These are phyloP conservation scores for Drosophila orosa DNA, from an alignment of 1,140 invertebrate genomes.

Conservation along the genomic window DNA sequence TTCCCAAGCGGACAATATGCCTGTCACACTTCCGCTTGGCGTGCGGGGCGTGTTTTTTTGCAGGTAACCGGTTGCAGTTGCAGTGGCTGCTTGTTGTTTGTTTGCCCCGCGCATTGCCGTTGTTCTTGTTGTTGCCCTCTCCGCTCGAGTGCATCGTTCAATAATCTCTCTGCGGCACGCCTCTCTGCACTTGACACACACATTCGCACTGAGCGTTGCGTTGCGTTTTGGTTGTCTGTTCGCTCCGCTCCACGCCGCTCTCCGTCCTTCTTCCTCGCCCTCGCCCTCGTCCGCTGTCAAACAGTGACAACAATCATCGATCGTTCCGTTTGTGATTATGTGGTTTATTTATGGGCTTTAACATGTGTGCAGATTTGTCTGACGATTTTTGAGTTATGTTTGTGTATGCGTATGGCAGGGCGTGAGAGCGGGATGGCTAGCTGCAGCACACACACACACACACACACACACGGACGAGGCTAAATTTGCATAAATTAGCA, in stretches of 20 bases:
- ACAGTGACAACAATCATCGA: conserved; percentile 84
- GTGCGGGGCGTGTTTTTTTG: conserved; percentile 77
- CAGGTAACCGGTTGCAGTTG: conserved; percentile 70
- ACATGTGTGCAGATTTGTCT: conserved; percentile 84
- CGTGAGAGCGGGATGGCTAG: conserved; percentile 9
- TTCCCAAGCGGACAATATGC: conserved; percentile 54
- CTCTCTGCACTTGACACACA: conserved; percentile 73
- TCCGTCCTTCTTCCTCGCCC: conserved; percentile 40
- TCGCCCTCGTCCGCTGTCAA: conserved; percentile 72
- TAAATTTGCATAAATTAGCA: conserved; percentile 81
- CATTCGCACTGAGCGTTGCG: conserved; percentile 12
- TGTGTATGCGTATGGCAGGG: conserved; percentile 39
- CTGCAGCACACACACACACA: conserved; percentile 5
- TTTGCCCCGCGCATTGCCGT: conserved; percentile 37
- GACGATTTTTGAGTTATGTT: conserved; percentile 82
- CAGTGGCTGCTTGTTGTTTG: conserved; percentile 67
- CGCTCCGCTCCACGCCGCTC: conserved; percentile 8
- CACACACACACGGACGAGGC: conserved; percentile 36
- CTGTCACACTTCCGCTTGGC: conserved; percentile 69
- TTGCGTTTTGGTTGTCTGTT: conserved; percentile 53
- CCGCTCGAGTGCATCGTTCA: conserved; percentile 81
- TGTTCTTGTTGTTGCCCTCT: conserved; percentile 31
- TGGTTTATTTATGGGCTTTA: conserved; percentile 84
- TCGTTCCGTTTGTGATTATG: conserved; percentile 84
- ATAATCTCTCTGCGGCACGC: conserved; percentile 79